Evolutionary conservation across 2,888 invertebrate genomes (phyloP), one percentile per base, ranked within the genome.

Genomic region (Sphaerolaimus hirsutus): DNA sequence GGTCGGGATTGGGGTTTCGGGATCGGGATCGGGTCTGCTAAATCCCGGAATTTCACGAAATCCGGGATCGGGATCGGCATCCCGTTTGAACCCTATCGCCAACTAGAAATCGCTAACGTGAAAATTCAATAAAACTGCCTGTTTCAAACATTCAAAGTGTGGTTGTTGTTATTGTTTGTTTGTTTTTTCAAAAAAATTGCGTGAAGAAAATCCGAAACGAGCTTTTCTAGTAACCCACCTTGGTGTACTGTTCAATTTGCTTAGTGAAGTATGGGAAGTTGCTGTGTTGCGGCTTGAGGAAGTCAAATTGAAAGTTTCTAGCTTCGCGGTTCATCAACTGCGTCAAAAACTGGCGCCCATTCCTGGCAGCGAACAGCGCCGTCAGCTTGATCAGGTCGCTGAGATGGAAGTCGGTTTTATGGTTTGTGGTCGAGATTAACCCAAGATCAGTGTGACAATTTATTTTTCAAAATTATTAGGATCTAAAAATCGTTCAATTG

Each of bases 241-340:
- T 97, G 0, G 93, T 93, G 60, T 99, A 99, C 65, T 99, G 97
- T 61, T 97, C 93, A 42, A 99, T 72, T 0, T 99, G 72, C 58
- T 91, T 82, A 0, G 93, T 93, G 63, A 99, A 99, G 67, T 97
- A 99, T 59, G 83, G 84, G 65, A 97, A 99, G 14, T 93, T 73
- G 0, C 89, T 89, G 69, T 99, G 97, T 60, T 97, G 93, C 0
- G 97, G 97, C 2, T 93, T 75, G 2, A 99, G 71, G 64, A 99
- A 99, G 66, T 99, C 97, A 70, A 99, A 99, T 65, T 93, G 91
- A 58, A 83, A 91, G 64, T 97, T 97, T 2, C 91, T 72, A 61
- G 89, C 87, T 61, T 99, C 97, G 22, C 89, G 75, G 63, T 89
- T 91, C 93, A 99, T 97, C 19, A 99, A 69, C 61, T 89, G 89